Percentiles rank a stretch among this genome's conserved stretches.
These are phyloP conservation scores for Triops cancriformis DNA, from an alignment of 1,140 invertebrate species.

Conservation along the genomic window DNA sequence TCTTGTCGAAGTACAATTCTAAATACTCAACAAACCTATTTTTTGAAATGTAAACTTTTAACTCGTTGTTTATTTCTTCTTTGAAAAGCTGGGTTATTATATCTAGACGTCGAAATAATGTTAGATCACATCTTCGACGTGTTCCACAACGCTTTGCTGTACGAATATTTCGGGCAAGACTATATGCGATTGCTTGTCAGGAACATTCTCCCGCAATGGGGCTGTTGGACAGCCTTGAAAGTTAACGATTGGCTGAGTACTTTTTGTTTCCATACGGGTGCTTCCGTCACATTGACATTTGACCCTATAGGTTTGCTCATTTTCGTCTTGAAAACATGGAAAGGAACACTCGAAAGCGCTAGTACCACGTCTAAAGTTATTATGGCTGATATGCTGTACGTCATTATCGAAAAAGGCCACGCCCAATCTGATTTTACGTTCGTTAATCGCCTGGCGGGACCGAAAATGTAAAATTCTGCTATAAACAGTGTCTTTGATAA, in stretches of 20 bases:
- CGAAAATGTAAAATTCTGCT: neutral
- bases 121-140: neutral
- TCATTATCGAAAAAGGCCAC: neutral
- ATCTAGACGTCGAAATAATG: neutral
- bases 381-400: neutral
- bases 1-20: neutral
- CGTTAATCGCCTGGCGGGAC: neutral
- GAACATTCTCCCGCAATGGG: neutral
- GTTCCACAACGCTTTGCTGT: neutral
- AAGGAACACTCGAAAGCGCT: neutral
- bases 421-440: neutral
- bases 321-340: neutral
- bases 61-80: neutral
- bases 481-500: neutral
- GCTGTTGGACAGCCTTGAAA: neutral
- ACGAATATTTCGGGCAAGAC: neutral
- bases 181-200: neutral
- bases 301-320: neutral
- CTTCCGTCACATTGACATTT: neutral
- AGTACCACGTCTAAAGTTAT: neutral
- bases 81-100: neutral
- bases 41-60: neutral
- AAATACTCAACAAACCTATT: no score
- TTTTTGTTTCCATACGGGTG: no score
- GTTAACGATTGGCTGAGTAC: neutral